Evolutionary conservation across 1,140 invertebrate genomes (phyloP).

Genomic region (Papilio helenus): DNA sequence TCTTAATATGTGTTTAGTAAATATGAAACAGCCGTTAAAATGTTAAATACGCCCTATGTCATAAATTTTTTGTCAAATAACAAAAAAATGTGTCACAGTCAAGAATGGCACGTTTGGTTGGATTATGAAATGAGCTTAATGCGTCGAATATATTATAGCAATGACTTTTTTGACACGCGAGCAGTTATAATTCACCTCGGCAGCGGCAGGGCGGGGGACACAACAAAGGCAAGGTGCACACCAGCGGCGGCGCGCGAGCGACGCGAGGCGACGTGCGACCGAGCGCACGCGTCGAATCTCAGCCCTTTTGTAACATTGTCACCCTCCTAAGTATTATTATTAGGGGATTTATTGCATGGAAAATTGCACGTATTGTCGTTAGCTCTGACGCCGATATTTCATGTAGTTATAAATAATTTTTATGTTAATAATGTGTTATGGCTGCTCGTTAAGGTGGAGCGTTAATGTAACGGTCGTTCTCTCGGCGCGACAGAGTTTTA

Average conservation of each 20-base stretch:
- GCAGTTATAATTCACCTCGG: slow-evolving; percentile 38
- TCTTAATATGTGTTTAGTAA: background rate
- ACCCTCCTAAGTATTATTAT: slow-evolving; percentile 73
- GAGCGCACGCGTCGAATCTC: slow-evolving; percentile 58
- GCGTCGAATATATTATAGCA: slow-evolving; percentile 30
- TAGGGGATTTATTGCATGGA: slow-evolving; percentile 76
- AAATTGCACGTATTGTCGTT: slow-evolving; percentile 76
- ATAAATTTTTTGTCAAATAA: background rate
- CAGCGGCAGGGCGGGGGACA: slow-evolving; percentile 48
- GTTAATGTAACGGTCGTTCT: slow-evolving; percentile 58
- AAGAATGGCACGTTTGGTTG: background rate
- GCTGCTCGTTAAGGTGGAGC: slow-evolving; percentile 52
- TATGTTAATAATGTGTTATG: slow-evolving; percentile 68
- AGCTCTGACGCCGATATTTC: slow-evolving; percentile 59
- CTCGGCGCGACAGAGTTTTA: slow-evolving; percentile 13
- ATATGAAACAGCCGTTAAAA: background rate
- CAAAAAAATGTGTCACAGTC: slow-evolving; percentile 11
- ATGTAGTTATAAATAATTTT: slow-evolving; percentile 75
- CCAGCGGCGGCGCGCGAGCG: background rate
- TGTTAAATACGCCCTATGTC: background rate
- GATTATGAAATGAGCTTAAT: slow-evolving; percentile 33
- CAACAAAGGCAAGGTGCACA: slow-evolving; percentile 63
- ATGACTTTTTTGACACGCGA: slow-evolving; percentile 37
- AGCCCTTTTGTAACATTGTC: slow-evolving; percentile 56
- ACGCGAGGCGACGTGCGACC: slow-evolving; percentile 49